Percentiles rank a stretch among this genome's conserved stretches.
Conservation (phyloP, 2,888 invertebrate genomes). For the Xylocampa areola region DNA sequence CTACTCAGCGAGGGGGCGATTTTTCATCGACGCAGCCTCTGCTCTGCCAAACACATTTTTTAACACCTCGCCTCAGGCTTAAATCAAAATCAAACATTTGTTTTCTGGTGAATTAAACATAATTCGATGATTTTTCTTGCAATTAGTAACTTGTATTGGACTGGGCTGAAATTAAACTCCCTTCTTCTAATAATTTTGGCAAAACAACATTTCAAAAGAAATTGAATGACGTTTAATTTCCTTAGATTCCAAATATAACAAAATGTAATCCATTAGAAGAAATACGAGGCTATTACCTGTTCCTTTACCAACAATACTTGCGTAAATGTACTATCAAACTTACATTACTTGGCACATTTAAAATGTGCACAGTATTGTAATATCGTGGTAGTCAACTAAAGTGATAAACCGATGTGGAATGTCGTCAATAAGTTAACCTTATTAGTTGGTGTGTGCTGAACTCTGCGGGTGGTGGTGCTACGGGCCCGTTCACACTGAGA, state of each 20-base stretch:
- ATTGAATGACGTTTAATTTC: slow-evolving; percentile 20
- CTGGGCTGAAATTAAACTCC: neutral
- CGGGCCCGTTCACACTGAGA: slow-evolving; percentile 63
- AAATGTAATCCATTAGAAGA: no score
- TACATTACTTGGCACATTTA: slow-evolving; percentile 45
- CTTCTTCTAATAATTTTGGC: neutral
- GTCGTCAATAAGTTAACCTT: slow-evolving; percentile 83
- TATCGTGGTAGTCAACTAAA: slow-evolving; percentile 64
- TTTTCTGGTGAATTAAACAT: slow-evolving; percentile 81
- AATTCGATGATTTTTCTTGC: slow-evolving; percentile 37
- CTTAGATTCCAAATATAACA: slow-evolving; percentile 15
- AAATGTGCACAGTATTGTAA: slow-evolving; percentile 51
- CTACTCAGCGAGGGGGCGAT: slow-evolving; percentile 87
- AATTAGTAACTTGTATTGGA: slow-evolving; percentile 11
- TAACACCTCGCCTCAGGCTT: slow-evolving; percentile 85
- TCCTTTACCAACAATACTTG: slow-evolving; percentile 37
- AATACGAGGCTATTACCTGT: slow-evolving; percentile 28
- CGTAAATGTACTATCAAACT: slow-evolving; percentile 33
- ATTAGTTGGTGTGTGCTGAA: slow-evolving; percentile 73
- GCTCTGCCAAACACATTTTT: slow-evolving; percentile 87
- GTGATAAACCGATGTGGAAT: slow-evolving; percentile 75
- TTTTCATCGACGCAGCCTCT: slow-evolving; percentile 85
- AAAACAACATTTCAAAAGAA: neutral
- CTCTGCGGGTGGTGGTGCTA: slow-evolving; percentile 70
- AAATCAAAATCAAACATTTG: slow-evolving; percentile 87